Evolutionary conservation across 2,888 invertebrate species (phyloP), one percentile per base, ranked within the genome.

Genomic region (Archaeoteleia sp.): DNA sequence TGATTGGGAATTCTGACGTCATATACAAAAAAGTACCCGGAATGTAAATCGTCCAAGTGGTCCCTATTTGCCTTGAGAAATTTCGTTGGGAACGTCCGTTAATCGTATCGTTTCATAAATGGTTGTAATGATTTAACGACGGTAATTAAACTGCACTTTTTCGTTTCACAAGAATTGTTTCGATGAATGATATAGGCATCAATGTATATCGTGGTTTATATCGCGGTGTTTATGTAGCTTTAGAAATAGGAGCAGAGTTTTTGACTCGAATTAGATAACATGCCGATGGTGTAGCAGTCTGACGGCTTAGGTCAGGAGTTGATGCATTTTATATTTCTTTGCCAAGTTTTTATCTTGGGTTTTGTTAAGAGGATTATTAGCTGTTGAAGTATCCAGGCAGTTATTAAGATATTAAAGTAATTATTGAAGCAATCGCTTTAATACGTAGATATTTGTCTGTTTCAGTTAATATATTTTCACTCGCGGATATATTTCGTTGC

Each of bases 181-280:
- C 60, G 49, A 25, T 60, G 54, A 66, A 58, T 54, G 54, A 66
- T 66, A 54, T 58, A 66, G 35, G 54, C 43, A 60, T 60, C 66
- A 54, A 66, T 66, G 58, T 66, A 66, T 58, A 66, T 66, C 53
- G 40, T 66, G 58, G 58, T 66, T n/a, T n/a, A n/a, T n/a, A n/a
- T n/a, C n/a, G 46, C 25, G 54, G 53, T 53, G 54, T 48, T 40
- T 48, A 48, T 58, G 48, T 46, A 42, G 58, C 37, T 58, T 66
- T n/a, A n/a, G n/a, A n/a, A n/a, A n/a, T n/a, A n/a, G n/a, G n/a
- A n/a, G n/a, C n/a, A n/a, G n/a, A n/a, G n/a, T n/a, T n/a, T n/a
- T n/a, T n/a, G n/a, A n/a, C n/a, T n/a, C n/a, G n/a, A n/a, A n/a
- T n/a, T n/a, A n/a, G n/a, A n/a, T n/a, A n/a, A n/a, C n/a, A n/a